Conservation (phyloP, 2,797 vertebrate species). For the Dallia pectoralis region DNA sequence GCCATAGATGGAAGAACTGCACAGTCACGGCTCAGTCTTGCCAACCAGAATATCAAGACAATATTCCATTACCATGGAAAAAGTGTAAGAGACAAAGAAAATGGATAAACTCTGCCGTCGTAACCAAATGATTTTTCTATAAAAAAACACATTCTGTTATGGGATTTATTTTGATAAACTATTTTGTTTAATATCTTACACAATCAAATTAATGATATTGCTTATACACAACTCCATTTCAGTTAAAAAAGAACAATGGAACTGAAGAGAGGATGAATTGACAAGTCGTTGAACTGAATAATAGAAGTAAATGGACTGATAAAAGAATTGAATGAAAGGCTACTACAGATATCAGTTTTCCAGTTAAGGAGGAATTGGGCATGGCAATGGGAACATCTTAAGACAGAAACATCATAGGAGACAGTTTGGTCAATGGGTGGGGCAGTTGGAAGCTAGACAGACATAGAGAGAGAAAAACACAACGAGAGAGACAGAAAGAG, state of each 20-base stretch:
- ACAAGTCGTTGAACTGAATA: not conserved
- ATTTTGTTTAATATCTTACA: not conserved
- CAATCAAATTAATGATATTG: not conserved
- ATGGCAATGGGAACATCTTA: conserved; percentile 45
- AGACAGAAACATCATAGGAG: conserved; percentile 50
- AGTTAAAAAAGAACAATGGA: not conserved
- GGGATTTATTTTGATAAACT: not conserved
- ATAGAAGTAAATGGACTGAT: not conserved
- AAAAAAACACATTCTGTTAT: not conserved
- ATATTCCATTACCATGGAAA: conserved; percentile 68
- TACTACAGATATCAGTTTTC: conserved; percentile 9
- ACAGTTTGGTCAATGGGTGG: conserved; percentile 56
- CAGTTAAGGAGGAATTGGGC: conserved; percentile 1
- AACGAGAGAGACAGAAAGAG: too few relatives aligned
- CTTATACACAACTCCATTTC: not conserved
- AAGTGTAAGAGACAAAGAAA: conserved; percentile 17
- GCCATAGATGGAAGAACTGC: conserved; percentile 63
- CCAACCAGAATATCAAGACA: conserved; percentile 68
- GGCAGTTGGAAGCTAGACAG: conserved; percentile 41
- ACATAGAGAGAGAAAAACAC: conserved; percentile 34
- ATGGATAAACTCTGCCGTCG: not conserved
- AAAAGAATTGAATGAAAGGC: not conserved
- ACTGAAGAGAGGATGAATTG: not conserved
- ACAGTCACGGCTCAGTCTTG: conserved; percentile 67
- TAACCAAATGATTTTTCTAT: not conserved